Base-by-base conservation (phyloP, 1,140 invertebrate species). In the Gryllus bimaculatus region DNA sequence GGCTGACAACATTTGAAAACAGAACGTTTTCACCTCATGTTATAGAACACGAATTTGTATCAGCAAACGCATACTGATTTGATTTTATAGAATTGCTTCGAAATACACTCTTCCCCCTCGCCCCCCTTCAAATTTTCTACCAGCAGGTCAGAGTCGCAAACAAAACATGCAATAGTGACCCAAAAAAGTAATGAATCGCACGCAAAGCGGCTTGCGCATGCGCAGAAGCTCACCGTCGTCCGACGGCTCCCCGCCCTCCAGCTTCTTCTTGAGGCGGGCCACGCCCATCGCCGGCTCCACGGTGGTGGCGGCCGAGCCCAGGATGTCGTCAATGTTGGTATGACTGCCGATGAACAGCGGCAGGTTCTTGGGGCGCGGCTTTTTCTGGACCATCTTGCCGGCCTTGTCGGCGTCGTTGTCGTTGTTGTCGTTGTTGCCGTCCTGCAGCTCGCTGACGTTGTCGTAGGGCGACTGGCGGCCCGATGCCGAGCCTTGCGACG, bases 261-360 rank as follows among this genome's bases (percentile, higher is more conserved):
- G 76, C 48, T 77, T 77, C 48, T 21, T 77, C 47, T 48, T 18
- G 15, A 79, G 73, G 12, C 76, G 76, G 8, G 79, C 76, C 8
- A 79, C 49, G 6, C 78, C 78, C 48, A 79, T 75, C n/a, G 74
- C 66, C n/a, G 78, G 48, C 48, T 79, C 48, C 47, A 77, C 79
- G 49, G 39, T 81, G 75, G 79, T 54, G 10, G 80, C 80, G 73
- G 73, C 76, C 10, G 77, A 87, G 8, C 93, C 93, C 76, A 96
- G 86, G 82, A 95, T 89, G 82, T 95, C 93, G 83, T 95, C 94
- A 79, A 96, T 95, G 84, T 95, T 93, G 13, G 91, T 93, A 83
- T 93, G 91, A 79, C 90, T 89, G 26, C 93, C 93, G 82, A 95
- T 94, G 84, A 93, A 95, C 79, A 91, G 85, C 81, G 88, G 84